phyloP scores from a whole-genome alignment of 2,888 invertebrate genomes.

The Nebria brevicollis region DNA sequence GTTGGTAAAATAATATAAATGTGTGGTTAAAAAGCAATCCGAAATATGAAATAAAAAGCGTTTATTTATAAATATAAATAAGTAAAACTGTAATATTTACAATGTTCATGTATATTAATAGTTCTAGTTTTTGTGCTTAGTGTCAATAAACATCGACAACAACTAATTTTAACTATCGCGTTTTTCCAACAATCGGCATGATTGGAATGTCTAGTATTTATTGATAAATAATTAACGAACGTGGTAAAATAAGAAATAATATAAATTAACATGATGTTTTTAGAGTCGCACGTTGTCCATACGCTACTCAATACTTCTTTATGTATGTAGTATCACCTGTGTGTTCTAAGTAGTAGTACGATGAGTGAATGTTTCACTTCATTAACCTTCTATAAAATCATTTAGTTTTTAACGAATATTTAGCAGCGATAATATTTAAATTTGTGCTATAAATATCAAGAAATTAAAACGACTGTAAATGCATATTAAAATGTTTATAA shows the following conservation, averaged over 20 bases:
- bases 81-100: no score
- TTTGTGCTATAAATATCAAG: not conserved
- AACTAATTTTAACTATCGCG: not conserved
- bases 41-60: no score
- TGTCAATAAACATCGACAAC: not conserved
- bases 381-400: no score
- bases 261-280: not conserved
- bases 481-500: not conserved
- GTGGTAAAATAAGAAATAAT: not conserved
- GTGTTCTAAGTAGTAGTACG: no score
- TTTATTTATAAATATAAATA: no score
- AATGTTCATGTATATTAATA: not conserved
- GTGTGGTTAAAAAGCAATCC: no score
- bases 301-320: no score
- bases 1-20: no score
- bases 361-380: no score
- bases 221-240: not conserved
- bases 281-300: not conserved
- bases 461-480: not conserved
- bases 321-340: no score
- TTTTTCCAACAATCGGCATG: not conserved
- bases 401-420: not conserved
- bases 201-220: not conserved
- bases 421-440: not conserved
- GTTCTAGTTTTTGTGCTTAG: not conserved